These are phyloP conservation scores for Bovichtus diacanthus DNA, from an alignment of 2,797 vertebrate species.

Conservation along the genomic window DNA sequence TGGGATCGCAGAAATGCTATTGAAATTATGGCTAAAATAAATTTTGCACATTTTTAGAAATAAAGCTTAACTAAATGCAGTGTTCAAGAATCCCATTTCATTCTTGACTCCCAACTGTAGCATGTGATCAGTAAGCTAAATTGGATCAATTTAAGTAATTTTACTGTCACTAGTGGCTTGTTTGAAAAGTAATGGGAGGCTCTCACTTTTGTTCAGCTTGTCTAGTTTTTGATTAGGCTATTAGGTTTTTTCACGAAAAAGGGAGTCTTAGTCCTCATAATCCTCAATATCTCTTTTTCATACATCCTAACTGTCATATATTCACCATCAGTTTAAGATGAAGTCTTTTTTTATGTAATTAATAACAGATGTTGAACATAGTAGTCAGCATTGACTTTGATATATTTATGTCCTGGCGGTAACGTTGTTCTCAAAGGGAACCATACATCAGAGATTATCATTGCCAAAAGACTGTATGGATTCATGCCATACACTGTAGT, in stretches of 20 bases:
- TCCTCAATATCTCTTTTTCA: slow-evolving; percentile 27
- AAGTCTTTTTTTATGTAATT: slow-evolving; percentile 45
- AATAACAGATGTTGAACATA: slow-evolving; percentile 51
- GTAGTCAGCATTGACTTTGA: slow-evolving; percentile 36
- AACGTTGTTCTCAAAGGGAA: slow-evolving; percentile 23
- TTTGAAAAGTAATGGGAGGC: slow-evolving; percentile 22
- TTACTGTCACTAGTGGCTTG: background rate
- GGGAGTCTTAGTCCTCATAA: background rate
- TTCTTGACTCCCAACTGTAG: background rate
- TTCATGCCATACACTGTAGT: background rate
- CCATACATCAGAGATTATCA: slow-evolving; percentile 35
- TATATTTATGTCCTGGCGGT: slow-evolving; percentile 35
- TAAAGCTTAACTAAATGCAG: background rate
- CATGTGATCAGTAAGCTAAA: slow-evolving; percentile 38
- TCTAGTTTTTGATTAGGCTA: slow-evolving; percentile 24
- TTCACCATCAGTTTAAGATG: background rate
- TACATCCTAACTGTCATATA: slow-evolving; percentile 24
- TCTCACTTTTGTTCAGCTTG: slow-evolving; percentile 20
- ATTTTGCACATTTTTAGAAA: background rate
- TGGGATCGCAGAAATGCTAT: background rate
- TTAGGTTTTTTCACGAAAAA: slow-evolving; percentile 26
- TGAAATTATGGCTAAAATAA: background rate
- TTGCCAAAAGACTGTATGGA: slow-evolving; percentile 39
- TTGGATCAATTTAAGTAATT: slow-evolving; percentile 31
- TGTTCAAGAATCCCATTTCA: background rate